Evolutionary conservation across 1,140 invertebrate species (phyloP), one percentile per base, ranked within the genome.

Genomic region (Atta texana): DNA sequence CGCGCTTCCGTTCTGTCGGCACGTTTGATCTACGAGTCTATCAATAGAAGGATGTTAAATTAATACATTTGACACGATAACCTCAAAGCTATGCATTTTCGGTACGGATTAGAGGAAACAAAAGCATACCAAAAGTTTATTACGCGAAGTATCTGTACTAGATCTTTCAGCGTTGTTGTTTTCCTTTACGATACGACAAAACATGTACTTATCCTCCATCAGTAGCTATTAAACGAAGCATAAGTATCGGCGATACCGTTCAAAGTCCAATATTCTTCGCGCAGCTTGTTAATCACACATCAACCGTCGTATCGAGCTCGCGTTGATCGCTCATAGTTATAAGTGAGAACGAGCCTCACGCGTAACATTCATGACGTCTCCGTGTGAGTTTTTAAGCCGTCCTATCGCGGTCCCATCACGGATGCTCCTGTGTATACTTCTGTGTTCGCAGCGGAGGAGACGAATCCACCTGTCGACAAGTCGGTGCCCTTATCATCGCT

Each of bases 391-490:
- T 90, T 88, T 88, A 80, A 90, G 16, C 31, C 61, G 57, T 3
- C 10, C 87, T 91, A 91, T 91, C 90, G 61, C 69, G 74, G 53
- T 77, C 28, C 69, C 53, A 84, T 90, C 82, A 66, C 64, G 57
- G 74, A 39, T 59, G 86, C 88, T 75, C 81, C 86, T 51, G 31
- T 34, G 31, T 34, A 39, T 59, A 81, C 88, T 69, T 76, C 86
- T 51, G 31, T 76, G 78, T 59, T 80, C 64, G 86, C n/a, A 24
- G 68, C 66, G 53, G 57, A 21, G 87, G 57, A 44, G 85, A 81
- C 81, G 90, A 87, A 89, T 89, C 87, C 90, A 92, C 91, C 91
- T 92, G 91, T 92, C 87, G 88, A 89, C 90, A 82, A 71, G 71
- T 49, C 68, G 76, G 44, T 53, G 74, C 28, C 80, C 77, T 85